phyloP scores from a whole-genome alignment of 35 echinoderm and acorn worm species.

The Ophioderma brevispina region DNA sequence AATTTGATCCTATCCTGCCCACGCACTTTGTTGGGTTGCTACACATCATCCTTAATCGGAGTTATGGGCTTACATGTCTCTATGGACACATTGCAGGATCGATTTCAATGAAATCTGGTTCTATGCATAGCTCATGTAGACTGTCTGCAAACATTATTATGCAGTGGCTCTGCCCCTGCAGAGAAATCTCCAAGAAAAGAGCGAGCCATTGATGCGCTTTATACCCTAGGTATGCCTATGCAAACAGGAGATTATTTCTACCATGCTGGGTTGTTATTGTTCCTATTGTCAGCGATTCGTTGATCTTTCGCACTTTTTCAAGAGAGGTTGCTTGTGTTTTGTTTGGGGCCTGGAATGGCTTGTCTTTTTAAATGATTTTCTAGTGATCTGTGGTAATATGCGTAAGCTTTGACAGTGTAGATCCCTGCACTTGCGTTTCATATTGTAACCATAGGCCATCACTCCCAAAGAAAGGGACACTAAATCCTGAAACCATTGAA shows the following conservation, averaged over 20 bases:
- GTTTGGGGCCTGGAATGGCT: slow-evolving; percentile 53
- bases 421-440: no score
- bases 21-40: slow-evolving; percentile 38
- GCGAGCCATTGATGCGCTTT: slow-evolving; percentile 28
- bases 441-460: no score
- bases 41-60: slow-evolving; percentile 43
- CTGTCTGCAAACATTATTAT: slow-evolving; percentile 79
- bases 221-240: slow-evolving; percentile 67
- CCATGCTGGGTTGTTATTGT: slow-evolving; percentile 52
- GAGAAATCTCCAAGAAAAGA: neutral
- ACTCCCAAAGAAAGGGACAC: no score
- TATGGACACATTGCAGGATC: slow-evolving; percentile 59
- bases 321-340: slow-evolving; percentile 74
- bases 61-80: slow-evolving; percentile 73
- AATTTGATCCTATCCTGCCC: slow-evolving; percentile 52
- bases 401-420: no score
- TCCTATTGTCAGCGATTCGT: slow-evolving; percentile 3
- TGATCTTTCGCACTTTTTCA: slow-evolving; percentile 83
- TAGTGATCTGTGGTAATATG: no score
- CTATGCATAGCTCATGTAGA: slow-evolving; percentile 82
- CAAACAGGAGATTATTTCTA: slow-evolving; percentile 48
- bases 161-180: slow-evolving; percentile 18
- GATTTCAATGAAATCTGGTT: slow-evolving; percentile 77
- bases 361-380: slow-evolving; percentile 79
- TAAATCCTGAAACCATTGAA: no score